Conservation (phyloP, 2,113 vertebrate species). For the Toxotes chatareus region DNA sequence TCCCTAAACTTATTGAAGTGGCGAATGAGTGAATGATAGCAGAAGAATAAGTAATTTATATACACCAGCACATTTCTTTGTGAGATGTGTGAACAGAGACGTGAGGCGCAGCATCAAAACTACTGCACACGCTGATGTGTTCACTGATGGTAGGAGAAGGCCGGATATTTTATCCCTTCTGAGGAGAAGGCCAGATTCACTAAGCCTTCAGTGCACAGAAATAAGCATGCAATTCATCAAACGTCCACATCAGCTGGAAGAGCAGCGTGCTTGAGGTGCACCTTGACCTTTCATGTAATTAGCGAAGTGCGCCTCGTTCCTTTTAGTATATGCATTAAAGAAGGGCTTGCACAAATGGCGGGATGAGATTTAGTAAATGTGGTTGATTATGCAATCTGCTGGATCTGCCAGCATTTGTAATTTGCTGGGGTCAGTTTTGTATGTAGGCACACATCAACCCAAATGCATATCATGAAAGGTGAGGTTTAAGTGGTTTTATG, state of each 20-base stretch:
- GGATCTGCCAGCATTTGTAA: background rate
- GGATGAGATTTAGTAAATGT: conserved; percentile 17
- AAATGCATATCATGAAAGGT: background rate
- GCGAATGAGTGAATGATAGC: background rate
- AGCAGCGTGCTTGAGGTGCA: background rate
- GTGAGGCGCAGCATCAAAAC: background rate
- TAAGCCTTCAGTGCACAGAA: background rate
- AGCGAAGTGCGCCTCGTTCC: background rate
- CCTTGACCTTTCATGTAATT: background rate
- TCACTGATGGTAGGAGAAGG: background rate
- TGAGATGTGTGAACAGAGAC: background rate
- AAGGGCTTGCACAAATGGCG: background rate
- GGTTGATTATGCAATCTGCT: conserved; percentile 11
- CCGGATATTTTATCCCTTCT: background rate
- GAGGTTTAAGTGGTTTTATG: background rate
- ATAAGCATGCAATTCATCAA: conserved; percentile 22
- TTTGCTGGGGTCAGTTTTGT: background rate
- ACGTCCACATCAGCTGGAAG: background rate
- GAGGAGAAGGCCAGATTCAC: background rate
- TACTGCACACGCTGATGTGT: background rate
- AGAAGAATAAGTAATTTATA: background rate
- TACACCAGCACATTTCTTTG: background rate
- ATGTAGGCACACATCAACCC: background rate
- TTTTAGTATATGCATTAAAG: background rate
- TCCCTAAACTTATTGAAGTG: background rate